phyloP scores from a whole-genome alignment of 2,797 vertebrate species.

The Picus viridis region DNA sequence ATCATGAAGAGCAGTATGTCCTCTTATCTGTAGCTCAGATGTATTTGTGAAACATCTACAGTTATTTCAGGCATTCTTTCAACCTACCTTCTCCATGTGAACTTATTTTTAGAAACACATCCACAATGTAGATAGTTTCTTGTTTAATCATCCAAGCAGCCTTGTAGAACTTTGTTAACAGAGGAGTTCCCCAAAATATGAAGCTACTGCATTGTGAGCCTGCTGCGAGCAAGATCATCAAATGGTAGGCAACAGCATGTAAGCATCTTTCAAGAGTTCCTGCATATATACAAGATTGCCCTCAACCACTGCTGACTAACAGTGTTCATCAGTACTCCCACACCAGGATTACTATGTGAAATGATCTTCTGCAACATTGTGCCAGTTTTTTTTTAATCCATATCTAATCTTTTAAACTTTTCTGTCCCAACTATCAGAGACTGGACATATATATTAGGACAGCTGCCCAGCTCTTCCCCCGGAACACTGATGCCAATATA shows the following conservation, averaged over 20 bases:
- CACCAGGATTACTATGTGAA: background rate
- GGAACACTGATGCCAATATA: background rate
- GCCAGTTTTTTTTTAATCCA: background rate
- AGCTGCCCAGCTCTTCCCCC: background rate
- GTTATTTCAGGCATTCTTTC: background rate
- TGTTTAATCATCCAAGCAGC: background rate
- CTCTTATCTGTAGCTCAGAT: background rate
- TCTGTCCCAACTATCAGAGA: background rate
- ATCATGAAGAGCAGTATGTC: background rate
- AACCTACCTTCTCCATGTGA: background rate
- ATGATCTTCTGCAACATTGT: background rate
- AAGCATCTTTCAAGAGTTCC: background rate
- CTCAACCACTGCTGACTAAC: background rate
- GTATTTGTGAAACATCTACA: background rate
- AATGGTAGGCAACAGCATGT: background rate
- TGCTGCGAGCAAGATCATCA: background rate
- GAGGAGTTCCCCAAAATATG: background rate
- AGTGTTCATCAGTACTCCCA: background rate
- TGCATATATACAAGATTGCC: background rate
- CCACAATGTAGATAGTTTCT: background rate
- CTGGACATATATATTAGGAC: background rate
- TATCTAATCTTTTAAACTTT: background rate
- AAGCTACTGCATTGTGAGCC: background rate
- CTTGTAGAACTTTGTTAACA: background rate
- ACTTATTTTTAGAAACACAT: background rate